Percentiles rank a stretch among this genome's conserved stretches.
These are phyloP conservation scores for Heliconius ismenius DNA, from an alignment of 2,888 invertebrate species.

Conservation along the genomic window DNA sequence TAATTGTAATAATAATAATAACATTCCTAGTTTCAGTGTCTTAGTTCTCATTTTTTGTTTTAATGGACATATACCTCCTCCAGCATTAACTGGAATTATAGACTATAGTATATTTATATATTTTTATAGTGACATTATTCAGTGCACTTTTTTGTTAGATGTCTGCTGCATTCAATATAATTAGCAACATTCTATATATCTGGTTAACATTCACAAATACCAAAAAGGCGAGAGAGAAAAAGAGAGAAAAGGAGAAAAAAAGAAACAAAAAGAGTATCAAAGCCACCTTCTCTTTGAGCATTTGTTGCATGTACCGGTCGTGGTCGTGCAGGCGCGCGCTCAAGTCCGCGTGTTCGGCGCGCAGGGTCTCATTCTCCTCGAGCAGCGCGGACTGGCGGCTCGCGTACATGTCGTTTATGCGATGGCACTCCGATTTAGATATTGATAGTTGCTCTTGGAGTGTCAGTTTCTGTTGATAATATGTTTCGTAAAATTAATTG, in stretches of 20 bases:
- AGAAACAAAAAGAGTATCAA: neutral
- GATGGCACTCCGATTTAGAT: constrained; percentile 73
- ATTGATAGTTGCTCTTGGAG: constrained; percentile 66
- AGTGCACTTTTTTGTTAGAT: too few species aligned
- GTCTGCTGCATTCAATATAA: too few species aligned
- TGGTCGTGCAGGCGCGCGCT: constrained; percentile 61
- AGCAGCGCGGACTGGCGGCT: constrained; percentile 63
- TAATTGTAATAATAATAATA: too few species aligned
- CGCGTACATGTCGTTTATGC: constrained; percentile 77
- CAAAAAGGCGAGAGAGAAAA: neutral
- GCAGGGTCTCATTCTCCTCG: constrained; percentile 65
- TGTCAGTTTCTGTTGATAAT: constrained; percentile 58
- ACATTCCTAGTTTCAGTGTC: too few species aligned
- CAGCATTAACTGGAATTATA: too few species aligned
- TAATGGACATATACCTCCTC: too few species aligned
- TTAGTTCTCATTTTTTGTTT: too few species aligned
- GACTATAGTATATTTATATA: too few species aligned
- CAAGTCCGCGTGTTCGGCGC: constrained; percentile 61
- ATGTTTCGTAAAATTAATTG: too few species aligned
- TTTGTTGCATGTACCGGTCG: constrained; percentile 65
- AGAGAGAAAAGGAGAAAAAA: neutral
- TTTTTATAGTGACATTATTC: too few species aligned
- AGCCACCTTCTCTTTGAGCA: constrained; percentile 59
- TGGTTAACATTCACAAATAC: too few species aligned
- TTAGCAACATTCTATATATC: too few species aligned